phyloP scores from a whole-genome alignment of 2,113 vertebrate genomes.

The Heterotilapia buettikoferi region DNA sequence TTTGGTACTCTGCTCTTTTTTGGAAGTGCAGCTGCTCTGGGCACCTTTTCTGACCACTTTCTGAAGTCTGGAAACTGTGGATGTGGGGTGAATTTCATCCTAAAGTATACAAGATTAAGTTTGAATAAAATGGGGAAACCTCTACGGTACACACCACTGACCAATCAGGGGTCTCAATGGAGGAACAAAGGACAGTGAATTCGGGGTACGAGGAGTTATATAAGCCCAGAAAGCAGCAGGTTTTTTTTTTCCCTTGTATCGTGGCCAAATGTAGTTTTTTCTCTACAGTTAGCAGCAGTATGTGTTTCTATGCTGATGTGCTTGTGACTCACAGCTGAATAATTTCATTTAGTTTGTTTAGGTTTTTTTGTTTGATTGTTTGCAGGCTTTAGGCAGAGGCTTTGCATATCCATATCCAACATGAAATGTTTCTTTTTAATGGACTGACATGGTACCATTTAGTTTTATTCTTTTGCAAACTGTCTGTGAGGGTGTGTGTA shows the following conservation, averaged over 20 bases:
- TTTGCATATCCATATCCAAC: neutral
- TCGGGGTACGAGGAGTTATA: constrained; percentile 27
- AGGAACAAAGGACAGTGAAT: neutral
- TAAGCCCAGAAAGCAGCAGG: neutral
- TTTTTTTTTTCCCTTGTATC: neutral
- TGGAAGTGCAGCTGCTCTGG: neutral
- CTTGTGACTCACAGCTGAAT: neutral
- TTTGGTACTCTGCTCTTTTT: neutral
- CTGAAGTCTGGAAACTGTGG: neutral
- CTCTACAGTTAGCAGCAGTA: neutral
- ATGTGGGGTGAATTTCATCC: neutral
- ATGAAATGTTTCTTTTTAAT: neutral
- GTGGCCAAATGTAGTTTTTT: neutral
- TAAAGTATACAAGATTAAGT: neutral
- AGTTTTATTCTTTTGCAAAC: neutral
- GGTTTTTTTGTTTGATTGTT: constrained; percentile 3
- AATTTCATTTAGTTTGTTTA: neutral
- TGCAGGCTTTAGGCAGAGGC: neutral
- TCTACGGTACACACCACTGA: constrained; percentile 30
- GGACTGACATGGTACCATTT: neutral
- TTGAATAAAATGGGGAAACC: constrained; percentile 5
- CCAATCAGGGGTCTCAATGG: neutral
- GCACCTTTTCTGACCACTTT: neutral
- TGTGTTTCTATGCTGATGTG: neutral
- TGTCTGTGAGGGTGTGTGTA: neutral